Base-by-base conservation (phyloP, 35 echinoderm and acorn worm genomes). In the Hemicentrotus pulcherrimus region DNA sequence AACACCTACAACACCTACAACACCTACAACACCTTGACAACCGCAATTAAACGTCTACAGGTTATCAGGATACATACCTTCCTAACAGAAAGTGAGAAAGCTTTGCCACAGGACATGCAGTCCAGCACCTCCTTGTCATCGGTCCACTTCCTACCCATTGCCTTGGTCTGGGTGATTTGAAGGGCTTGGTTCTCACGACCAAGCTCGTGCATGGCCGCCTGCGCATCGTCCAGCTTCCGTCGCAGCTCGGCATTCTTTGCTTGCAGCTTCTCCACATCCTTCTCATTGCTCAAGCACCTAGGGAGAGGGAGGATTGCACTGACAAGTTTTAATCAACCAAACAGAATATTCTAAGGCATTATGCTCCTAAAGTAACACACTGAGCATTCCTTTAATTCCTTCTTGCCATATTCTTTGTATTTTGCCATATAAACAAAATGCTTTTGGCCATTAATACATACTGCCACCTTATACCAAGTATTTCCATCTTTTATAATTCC, bases 151-250 rank as follows among this genome's bases (percentile, higher is more conserved):
- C 98, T 86, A 30, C 87, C 92, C 91, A 95, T 94, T 32, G 94
- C 95, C 50, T 96, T 96, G 46, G 95, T 97, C 91, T 98, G 97
- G 9, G 94, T 94, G 47, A 99, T 99, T 89, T 99, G 98, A 59
- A 99, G 92, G 47, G 94, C 96, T 94, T 99, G 98, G 86, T 99
- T 99, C 90, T 99, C 98, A 31, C 98, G 95, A 33, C 98, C 98
- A 8, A 99, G 94, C 87, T 99, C 98, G 71, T 99, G 98, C 97
- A 99, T 99, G 0, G 98, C 98, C 2, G 98, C 98, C 46, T 97
- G 96, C 22, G 98, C 97, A 94, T 99, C 97, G 18, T 99, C 98
- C 47, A 99, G 61, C 87, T 97, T 97, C 28, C 96, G 89, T 28
- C 95, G 61, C 31, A 99, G 58, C 41, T 99, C 97, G 14, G 93